Evolutionary conservation across 2,113 vertebrate genomes (phyloP).

Genomic region (human (Homo sapiens)): GRCh38 chr13:65428501-65429000

Average conservation of each 20-base stretch:
- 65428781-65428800: neutral
- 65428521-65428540: neutral
- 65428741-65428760: neutral
- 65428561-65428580: neutral
- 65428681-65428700: neutral
- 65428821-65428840: neutral
- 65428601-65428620: neutral
- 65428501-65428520: neutral
- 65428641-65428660: neutral
- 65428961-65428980: neutral
- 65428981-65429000: neutral
- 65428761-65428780: neutral
- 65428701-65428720: neutral
- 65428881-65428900: neutral
- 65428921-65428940: neutral
- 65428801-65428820: neutral
- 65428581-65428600: neutral
- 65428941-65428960: neutral
- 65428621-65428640: neutral
- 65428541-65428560: neutral
- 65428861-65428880: neutral
- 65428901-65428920: neutral
- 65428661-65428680: neutral
- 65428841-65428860: neutral
- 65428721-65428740: neutral